Conservation (phyloP, 1,140 invertebrate species). For the Drosophila navojoa region DNA sequence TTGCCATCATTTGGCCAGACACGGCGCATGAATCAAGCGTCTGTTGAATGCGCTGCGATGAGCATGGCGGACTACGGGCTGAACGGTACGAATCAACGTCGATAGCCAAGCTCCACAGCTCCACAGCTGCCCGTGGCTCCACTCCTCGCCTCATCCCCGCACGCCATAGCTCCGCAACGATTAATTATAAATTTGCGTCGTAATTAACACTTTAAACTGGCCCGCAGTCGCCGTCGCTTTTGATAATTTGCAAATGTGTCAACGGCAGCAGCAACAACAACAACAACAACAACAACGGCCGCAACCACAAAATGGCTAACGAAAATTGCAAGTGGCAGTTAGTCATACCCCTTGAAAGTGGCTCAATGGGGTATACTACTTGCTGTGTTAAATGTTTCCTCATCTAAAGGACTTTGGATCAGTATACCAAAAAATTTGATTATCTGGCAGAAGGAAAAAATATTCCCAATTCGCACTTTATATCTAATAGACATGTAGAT, state of each 20-base stretch:
- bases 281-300: constrained; percentile 2
- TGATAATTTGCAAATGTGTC: constrained; percentile 81
- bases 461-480: too few relatives aligned
- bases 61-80: background rate
- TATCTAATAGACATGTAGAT: too few relatives aligned
- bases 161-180: constrained; percentile 34
- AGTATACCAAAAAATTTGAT: too few relatives aligned
- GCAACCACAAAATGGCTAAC: constrained; percentile 67
- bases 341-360: constrained; percentile 40
- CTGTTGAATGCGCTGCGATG: constrained; percentile 16
- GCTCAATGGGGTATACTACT: background rate
- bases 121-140: background rate
- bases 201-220: constrained; percentile 81
- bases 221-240: constrained; percentile 41
- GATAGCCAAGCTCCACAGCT: background rate
- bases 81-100: constrained; percentile 1
- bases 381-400: background rate
- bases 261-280: constrained; percentile 50
- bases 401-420: too few relatives aligned
- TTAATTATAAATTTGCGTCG: constrained; percentile 82
- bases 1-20: constrained; percentile 74
- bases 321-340: constrained; percentile 80
- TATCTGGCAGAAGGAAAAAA: too few relatives aligned
- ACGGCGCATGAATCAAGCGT: constrained; percentile 69
- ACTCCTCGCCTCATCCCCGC: too few relatives aligned